Evolutionary conservation across 2,797 vertebrate species (phyloP), one percentile per base, ranked within the genome.

Genomic region (Falco columbarius): DNA sequence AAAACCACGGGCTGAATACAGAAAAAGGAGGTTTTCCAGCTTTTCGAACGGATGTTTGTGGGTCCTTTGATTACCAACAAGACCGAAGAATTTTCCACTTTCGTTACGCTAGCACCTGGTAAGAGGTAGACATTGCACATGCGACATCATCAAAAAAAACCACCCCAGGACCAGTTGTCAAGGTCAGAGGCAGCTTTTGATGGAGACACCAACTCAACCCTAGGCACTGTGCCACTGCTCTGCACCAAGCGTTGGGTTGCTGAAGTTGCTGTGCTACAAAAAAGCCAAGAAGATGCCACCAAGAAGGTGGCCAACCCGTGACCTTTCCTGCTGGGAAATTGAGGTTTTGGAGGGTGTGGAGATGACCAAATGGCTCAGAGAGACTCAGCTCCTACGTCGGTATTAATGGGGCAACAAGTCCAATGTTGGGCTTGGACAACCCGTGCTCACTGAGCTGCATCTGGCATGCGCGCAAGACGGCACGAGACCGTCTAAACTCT

Each of bases 371-470:
- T 5, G n/a, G 58, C 58, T 46, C 20, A 13, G 67, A 26, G 46
- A 34, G 24, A 8, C 49, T 38, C 40, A 46, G 17, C 14, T 54
- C n/a, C 47, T 49, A 12, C 17, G 1, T 32, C 68, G 46, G 40
- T 6, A 62, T 38, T 3, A 16, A 26, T 1, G 21, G 14, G 26
- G 16, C 24, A 7, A 17, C 0, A 26, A 15, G 18, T 27, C 46
- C 54, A 14, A 4, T 0, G 6, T 9, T 42, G 54, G 44, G 11
- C 62, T 51, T 12, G 62, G 82, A 42, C 21, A 47, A 27, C 14
- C 4, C 5, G 3, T 6, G 10, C 19, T 49, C 12, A 12, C 7
- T 1, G 0, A 56, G 42, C 20, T 44, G 6, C 61, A 42, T 11
- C 44, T 21, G 52, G 54, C 44, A 26, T 21, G 16, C 2, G 12